A percentile compares a stretch with the other conserved stretches of the same genome.
phyloP scores from a whole-genome alignment of 2,888 invertebrate species.

The Merodon equestris region DNA sequence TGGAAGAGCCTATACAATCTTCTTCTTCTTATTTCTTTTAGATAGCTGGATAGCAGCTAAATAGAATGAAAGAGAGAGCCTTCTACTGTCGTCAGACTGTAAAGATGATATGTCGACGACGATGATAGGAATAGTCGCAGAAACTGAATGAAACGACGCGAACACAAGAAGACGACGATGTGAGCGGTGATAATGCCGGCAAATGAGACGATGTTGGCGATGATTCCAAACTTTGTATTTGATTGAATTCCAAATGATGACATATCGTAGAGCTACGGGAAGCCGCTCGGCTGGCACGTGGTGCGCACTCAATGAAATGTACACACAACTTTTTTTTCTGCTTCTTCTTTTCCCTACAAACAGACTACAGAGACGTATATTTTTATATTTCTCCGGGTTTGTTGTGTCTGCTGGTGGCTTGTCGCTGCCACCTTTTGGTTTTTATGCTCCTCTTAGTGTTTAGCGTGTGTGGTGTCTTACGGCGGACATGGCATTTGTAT shows the following conservation, averaged over 20 bases:
- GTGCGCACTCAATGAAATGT: conserved; percentile 45
- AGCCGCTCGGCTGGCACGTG: conserved; percentile 41
- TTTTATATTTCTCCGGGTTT: conserved; percentile 38
- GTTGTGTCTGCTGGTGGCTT: conserved; percentile 37
- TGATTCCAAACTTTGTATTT: conserved; percentile 44
- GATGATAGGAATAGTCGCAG: background rate
- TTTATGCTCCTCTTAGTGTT: conserved; percentile 21
- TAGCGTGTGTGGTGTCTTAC: conserved; percentile 27
- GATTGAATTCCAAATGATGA: conserved; percentile 49
- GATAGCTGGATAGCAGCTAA: too few species aligned
- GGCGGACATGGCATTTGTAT: conserved; percentile 46
- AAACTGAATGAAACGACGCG: conserved; percentile 1
- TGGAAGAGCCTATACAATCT: too few species aligned
- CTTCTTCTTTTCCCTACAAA: too few species aligned
- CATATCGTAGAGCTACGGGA: conserved; percentile 4
- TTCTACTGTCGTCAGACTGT: conserved; percentile 43
- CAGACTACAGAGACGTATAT: too few species aligned
- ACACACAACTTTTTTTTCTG: conserved; percentile 7
- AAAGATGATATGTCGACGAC: conserved; percentile 23
- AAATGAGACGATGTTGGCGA: conserved; percentile 30
- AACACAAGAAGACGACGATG: background rate
- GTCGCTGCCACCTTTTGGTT: conserved; percentile 18
- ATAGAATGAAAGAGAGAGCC: conserved; percentile 4
- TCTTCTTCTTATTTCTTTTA: too few species aligned
- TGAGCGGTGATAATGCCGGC: conserved; percentile 9